These are phyloP conservation scores for Gavialis gangeticus DNA, from an alignment of 2,113 vertebrate species.

Conservation along the genomic window DNA sequence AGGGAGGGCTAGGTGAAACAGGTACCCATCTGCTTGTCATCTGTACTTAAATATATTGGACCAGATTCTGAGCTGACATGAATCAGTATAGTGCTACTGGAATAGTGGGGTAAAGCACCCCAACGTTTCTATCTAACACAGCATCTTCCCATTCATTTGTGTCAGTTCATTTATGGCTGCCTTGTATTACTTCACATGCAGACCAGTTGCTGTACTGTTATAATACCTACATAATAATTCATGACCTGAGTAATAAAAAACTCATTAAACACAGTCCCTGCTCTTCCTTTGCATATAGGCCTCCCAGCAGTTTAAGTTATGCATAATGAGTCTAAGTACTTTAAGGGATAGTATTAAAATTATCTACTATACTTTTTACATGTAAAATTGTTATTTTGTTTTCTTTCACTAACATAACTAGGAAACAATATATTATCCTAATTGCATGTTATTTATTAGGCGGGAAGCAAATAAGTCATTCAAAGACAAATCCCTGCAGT, in stretches of 20 bases:
- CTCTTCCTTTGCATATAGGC: conserved; percentile 70
- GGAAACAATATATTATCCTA: conserved; percentile 83
- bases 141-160: conserved; percentile 9
- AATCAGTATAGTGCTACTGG: background rate
- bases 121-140: conserved; percentile 56
- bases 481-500: conserved; percentile 82
- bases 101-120: background rate
- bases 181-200: conserved; percentile 69
- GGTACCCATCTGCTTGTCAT: background rate
- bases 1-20: background rate
- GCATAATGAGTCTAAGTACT: conserved; percentile 74
- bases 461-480: conserved; percentile 83
- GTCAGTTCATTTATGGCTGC: conserved; percentile 54
- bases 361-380: conserved; percentile 79
- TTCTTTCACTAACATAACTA: conserved; percentile 69
- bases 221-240: conserved; percentile 78
- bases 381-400: conserved; percentile 77
- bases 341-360: conserved; percentile 79
- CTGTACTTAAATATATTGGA: conserved; percentile 33
- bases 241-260: conserved; percentile 76
- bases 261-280: conserved; percentile 77
- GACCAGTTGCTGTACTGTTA: conserved; percentile 69
- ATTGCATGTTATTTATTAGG: conserved; percentile 85
- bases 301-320: conserved; percentile 78
- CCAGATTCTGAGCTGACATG: conserved; percentile 35